Evolutionary conservation across 2,888 invertebrate species (phyloP), one percentile per base, ranked within the genome.

Genomic region (Ichneumon xanthorius): DNA sequence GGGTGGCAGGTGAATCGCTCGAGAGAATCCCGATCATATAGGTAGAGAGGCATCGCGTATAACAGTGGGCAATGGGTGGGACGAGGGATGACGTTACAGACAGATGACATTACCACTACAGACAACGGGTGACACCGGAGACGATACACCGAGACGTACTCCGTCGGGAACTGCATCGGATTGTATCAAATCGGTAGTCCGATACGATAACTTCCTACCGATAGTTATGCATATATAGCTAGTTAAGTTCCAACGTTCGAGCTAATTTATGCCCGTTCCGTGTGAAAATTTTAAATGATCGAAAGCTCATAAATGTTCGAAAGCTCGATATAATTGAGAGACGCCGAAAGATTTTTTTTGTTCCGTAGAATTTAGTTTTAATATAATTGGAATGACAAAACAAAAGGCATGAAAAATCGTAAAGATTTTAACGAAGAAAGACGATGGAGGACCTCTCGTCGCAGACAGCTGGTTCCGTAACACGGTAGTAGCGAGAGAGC

Each of bases 31-130:
- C 68, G 77, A 48, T 79, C 79, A 70, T 61, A 70, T 37, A n/a
- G 33, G 48, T 55, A 55, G 48, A 26, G 48, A 33, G 80, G 75
- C 75, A 63, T 68, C 33, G 50, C 75, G 53, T 71, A 79, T 65
- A 83, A 53, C 40, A 48, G 45, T 48, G 45, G 26, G 53, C 30
- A 19, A 48, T 40, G 53, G 80, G 76, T 67, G 61, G 73, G 72
- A 78, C 72, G 65, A 80, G 80, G 89, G 88, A 90, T 91, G 90
- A 90, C 89, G 89, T 91, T 91, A 90, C 89, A 92, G 89, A 89
- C 90, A 90, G 88, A 91, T 90, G 90, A 89, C 89, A 89, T 92
- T 91, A 92, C 90, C 88, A 83, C 82, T 79, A 80, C 80, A 86
- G 86, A 89, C 88, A 89, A 88, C 85, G 33, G 26, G 50, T 6